phyloP scores from a whole-genome alignment of 2,888 invertebrate genomes.

The Blastobasis adustella region DNA sequence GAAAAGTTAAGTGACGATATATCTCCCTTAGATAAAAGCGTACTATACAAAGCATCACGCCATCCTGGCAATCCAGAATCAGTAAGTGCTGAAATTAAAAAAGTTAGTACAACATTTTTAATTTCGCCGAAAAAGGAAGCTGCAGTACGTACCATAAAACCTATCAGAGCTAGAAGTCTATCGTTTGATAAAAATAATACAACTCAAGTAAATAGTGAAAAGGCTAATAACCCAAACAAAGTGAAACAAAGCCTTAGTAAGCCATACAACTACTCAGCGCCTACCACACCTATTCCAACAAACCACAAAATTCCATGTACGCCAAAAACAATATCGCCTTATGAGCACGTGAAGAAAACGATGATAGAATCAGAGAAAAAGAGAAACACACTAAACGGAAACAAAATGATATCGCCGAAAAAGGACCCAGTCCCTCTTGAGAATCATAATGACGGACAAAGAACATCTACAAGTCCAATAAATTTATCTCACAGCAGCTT shows the following conservation, averaged over 20 bases:
- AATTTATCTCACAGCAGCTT: conserved; percentile 13
- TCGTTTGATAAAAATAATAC: conserved; percentile 43
- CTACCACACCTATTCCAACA: conserved; percentile 55
- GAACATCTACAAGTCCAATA: conserved; percentile 16
- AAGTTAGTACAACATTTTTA: conserved; percentile 58
- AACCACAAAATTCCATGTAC: conserved; percentile 55
- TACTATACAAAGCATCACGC: conserved; percentile 50
- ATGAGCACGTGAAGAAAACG: conserved; percentile 52
- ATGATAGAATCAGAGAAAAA: conserved; percentile 59
- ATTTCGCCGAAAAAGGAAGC: conserved; percentile 69
- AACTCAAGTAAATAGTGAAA: conserved; percentile 3
- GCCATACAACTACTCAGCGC: conserved; percentile 64
- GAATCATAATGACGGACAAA: conserved; percentile 17
- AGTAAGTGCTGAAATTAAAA: conserved; percentile 66
- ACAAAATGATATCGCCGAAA: conserved; percentile 24
- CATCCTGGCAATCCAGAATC: conserved; percentile 43
- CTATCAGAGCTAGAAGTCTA: conserved; percentile 57
- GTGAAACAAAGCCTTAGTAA: conserved; percentile 23
- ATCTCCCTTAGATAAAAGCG: conserved; percentile 43
- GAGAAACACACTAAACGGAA: conserved; percentile 38
- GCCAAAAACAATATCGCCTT: conserved; percentile 61
- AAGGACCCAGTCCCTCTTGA: conserved; percentile 29
- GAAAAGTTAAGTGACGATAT: conserved; percentile 51
- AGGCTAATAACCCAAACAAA: conserved; percentile 11
- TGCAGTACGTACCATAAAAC: conserved; percentile 59